These are phyloP conservation scores for Mesoligia furuncula DNA, from an alignment of 2,888 invertebrate species.

Conservation along the genomic window DNA sequence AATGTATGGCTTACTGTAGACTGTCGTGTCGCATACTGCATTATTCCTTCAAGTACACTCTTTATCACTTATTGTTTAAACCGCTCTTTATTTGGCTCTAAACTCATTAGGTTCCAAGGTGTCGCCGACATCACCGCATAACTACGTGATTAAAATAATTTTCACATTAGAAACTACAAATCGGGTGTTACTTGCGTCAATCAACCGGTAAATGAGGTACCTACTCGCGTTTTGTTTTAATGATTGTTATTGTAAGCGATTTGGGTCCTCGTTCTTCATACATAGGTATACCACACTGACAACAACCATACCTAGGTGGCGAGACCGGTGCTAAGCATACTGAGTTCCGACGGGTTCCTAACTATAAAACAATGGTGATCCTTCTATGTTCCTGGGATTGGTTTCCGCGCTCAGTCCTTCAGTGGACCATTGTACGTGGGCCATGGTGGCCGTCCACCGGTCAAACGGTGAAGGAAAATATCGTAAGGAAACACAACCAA, in stretches of 20 bases:
- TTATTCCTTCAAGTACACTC: constrained; percentile 38
- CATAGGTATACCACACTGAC: constrained; percentile 4
- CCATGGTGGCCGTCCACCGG: not conserved
- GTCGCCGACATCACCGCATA: constrained; percentile 51
- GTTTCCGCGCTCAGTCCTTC: not conserved
- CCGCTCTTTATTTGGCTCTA: constrained; percentile 58
- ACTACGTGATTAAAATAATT: constrained; percentile 64
- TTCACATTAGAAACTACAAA: constrained; percentile 59
- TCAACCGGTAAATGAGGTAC: constrained; percentile 51
- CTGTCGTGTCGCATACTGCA: constrained; percentile 32
- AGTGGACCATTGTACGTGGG: not conserved
- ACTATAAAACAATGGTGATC: not conserved
- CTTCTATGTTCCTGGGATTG: not conserved
- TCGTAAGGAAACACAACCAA: too few relatives aligned
- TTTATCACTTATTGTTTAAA: constrained; percentile 65
- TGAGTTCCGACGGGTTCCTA: not conserved
- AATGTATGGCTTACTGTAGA: not conserved
- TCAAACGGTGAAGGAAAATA: too few relatives aligned
- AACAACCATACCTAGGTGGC: not conserved
- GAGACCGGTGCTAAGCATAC: constrained; percentile 9
- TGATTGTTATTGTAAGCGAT: constrained; percentile 34
- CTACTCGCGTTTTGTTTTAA: constrained; percentile 42
- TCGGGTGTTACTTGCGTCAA: constrained; percentile 59
- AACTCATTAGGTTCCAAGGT: constrained; percentile 64
- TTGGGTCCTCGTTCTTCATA: constrained; percentile 6